These are phyloP conservation scores for Schizothorax lantsangensis DNA, from an alignment of 2,797 vertebrate species.

Conservation along the genomic window DNA sequence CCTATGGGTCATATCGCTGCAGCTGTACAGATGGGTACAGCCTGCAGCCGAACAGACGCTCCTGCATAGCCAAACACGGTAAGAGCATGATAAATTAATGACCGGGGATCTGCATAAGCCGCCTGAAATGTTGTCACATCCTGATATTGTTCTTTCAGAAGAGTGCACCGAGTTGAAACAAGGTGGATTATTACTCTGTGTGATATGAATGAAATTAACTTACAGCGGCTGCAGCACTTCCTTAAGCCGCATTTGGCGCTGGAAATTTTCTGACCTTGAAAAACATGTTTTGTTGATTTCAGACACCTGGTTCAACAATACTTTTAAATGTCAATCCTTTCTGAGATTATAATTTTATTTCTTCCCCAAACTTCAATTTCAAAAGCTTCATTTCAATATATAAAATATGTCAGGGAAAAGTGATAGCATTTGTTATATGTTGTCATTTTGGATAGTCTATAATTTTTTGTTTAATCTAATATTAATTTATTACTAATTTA, in stretches of 20 bases:
- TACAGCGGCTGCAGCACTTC: neutral
- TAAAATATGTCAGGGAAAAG: too few species aligned
- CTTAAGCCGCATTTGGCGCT: slow-evolving; percentile 8
- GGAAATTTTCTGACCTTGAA: slow-evolving; percentile 35
- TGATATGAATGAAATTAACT: slow-evolving; percentile 70
- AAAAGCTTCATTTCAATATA: too few species aligned
- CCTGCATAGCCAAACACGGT: slow-evolving; percentile 95
- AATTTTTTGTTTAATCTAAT: too few species aligned
- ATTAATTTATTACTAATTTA: too few species aligned
- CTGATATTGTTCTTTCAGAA: slow-evolving; percentile 41
- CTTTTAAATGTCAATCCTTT: too few species aligned
- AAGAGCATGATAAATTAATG: slow-evolving; percentile 70
- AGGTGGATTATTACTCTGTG: slow-evolving; percentile 53
- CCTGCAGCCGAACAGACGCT: slow-evolving; percentile 89
- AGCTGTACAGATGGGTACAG: slow-evolving; percentile 93
- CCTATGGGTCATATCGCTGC: slow-evolving; percentile 90
- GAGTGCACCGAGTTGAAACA: slow-evolving; percentile 24
- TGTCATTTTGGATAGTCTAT: too few species aligned
- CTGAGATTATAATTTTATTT: too few species aligned
- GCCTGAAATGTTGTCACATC: slow-evolving; percentile 32
- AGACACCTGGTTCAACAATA: too few species aligned
- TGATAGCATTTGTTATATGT: too few species aligned
- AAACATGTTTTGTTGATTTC: neutral
- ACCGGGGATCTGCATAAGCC: slow-evolving; percentile 59
- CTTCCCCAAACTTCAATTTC: too few species aligned